These are phyloP conservation scores for Catamblyrhynchus diadema DNA, from an alignment of 2,797 vertebrate genomes.

Conservation along the genomic window DNA sequence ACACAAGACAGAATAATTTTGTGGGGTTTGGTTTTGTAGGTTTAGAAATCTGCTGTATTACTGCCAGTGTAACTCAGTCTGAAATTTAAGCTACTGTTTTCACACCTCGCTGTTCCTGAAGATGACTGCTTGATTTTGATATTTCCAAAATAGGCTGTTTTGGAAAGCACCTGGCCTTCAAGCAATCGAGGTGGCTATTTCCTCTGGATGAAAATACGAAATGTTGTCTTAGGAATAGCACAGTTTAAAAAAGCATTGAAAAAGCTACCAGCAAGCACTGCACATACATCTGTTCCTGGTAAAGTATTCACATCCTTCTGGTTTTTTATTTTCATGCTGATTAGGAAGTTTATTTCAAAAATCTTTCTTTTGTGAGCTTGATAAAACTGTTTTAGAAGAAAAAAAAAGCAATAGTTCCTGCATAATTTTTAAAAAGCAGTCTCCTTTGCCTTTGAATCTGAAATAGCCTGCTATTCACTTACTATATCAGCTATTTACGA, in stretches of 20 bases:
- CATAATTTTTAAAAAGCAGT: not conserved
- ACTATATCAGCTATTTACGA: not conserved
- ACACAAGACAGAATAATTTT: not conserved
- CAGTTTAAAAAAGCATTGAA: constrained; percentile 92
- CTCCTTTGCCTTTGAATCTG: not conserved
- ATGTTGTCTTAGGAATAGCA: constrained; percentile 89
- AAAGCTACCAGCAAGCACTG: constrained; percentile 78
- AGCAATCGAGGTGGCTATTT: constrained; percentile 95
- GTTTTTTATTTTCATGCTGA: not conserved
- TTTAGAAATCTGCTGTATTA: not conserved
- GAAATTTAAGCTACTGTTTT: not conserved
- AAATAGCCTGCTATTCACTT: not conserved
- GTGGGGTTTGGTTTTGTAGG: not conserved
- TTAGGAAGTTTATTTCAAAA: not conserved
- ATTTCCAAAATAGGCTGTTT: constrained; percentile 84
- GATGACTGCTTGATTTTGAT: not conserved
- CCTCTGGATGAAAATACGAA: constrained; percentile 96
- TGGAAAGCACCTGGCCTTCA: constrained; percentile 98
- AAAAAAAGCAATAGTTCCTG: fast-evolving
- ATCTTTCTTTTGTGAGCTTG: not conserved
- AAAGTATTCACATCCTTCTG: not conserved
- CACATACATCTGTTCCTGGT: constrained; percentile 87
- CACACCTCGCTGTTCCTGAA: not conserved
- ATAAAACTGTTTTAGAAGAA: not conserved
- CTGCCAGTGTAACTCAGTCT: not conserved